Conservation (phyloP, 1,140 invertebrate species). For the Trichoplusia ni region DNA sequence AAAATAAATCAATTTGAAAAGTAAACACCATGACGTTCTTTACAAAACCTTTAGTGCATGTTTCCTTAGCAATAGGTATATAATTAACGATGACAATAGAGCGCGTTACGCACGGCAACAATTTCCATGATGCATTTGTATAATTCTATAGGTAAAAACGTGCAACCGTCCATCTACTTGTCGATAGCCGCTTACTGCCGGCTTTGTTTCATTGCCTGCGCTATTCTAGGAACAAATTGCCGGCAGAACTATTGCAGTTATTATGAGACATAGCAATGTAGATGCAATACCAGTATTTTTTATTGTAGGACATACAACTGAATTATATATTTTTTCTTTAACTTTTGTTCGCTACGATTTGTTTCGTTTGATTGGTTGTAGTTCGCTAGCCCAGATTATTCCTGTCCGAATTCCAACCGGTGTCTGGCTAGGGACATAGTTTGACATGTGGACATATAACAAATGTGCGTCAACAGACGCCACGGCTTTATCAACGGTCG, state of each 20-base stretch:
- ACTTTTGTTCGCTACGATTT: not conserved
- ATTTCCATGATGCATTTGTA: not conserved
- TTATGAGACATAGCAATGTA: conserved; percentile 35
- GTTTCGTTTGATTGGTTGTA: too few species aligned
- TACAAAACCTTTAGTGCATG: not conserved
- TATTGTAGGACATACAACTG: not conserved
- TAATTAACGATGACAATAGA: not conserved
- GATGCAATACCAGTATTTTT: not conserved
- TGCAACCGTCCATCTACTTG: not conserved
- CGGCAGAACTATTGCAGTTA: conserved; percentile 40
- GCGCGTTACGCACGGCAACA: not conserved
- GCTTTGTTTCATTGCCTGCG: conserved; percentile 42
- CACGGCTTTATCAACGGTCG: conserved; percentile 28
- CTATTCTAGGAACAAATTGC: conserved; percentile 51
- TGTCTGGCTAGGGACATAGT: conserved; percentile 8
- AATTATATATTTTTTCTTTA: too few species aligned
- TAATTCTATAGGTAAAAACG: not conserved
- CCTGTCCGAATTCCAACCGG: not conserved
- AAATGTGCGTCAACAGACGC: conserved; percentile 33
- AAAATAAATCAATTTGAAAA: too few species aligned
- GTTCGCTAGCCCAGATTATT: too few species aligned
- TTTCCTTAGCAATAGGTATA: not conserved
- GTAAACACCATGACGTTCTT: too few species aligned
- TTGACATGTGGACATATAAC: conserved; percentile 32
- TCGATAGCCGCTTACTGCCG: not conserved